Base-by-base conservation (phyloP, 2,797 vertebrate species). In the Pelodytes ibericus region DNA sequence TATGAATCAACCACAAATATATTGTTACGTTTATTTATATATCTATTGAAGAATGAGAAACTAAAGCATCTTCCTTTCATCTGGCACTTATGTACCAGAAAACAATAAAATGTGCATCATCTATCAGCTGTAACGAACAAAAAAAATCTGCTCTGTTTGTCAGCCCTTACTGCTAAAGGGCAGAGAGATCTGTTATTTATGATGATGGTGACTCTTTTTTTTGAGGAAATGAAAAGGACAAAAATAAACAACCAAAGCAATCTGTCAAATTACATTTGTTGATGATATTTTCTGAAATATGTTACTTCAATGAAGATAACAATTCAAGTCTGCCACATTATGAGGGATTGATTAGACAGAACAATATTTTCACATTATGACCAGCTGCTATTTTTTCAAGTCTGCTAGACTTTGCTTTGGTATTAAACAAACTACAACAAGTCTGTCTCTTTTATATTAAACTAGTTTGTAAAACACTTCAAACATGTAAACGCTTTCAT, bases 151-250 rank as follows among this genome's bases (percentile, higher is more conserved):
- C 53, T 24, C 31, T 64, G 25, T 74, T 74, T 74, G 62, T 29
- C 62, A 67, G 72, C 15, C 36, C 49, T 68, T 75, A 68, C 60
- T 75, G 72, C 72, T 59, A n/a, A 26, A 61, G 56, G 64, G 72
- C 56, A 75, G 63, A 24, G 53, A 65, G 64, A 75, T 68, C 22
- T 68, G 20, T 60, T 75, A 74, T 75, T 67, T 75, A 60, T 75
- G 27, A 56, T n/a, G 9, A 60, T 68, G 64, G 39, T 27, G 60
- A 68, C 29, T 51, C 20, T 33, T 49, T 29, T 25, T 44, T 29
- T 57, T 67, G 26, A 59, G 61, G 22, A 33, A 68, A 49, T 66
- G 62, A 67, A 74, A 67, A 67, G 33, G 25, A 65, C 24, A 56
- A 65, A 33, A 57, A 65, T 29, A 44, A 10, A 31, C 18, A 47